These are phyloP conservation scores for Trachelipus rathkii DNA, from an alignment of 1,140 invertebrate genomes.

Conservation along the genomic window DNA sequence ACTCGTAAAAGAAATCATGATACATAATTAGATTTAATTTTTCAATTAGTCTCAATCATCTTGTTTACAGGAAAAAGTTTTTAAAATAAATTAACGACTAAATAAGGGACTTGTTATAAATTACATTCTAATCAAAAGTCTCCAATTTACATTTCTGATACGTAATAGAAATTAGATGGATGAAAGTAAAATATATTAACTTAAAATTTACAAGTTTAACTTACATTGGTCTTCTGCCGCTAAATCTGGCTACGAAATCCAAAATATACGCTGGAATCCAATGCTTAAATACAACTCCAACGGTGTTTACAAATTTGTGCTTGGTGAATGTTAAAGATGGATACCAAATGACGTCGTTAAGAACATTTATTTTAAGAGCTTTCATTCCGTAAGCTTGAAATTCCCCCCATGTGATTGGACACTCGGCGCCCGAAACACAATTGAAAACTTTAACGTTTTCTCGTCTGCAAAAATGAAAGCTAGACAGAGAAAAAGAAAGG, in stretches of 20 bases:
- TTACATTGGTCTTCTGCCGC: conserved; percentile 76
- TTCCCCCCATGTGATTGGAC: conserved; percentile 77
- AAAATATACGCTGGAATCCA: conserved; percentile 77
- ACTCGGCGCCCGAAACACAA: conserved; percentile 78
- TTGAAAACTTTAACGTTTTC: conserved; percentile 77
- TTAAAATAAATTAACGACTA: too few species aligned
- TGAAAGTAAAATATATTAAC: too few species aligned
- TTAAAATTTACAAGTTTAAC: conserved; percentile 47
- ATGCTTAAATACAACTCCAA: conserved; percentile 77
- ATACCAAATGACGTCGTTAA: conserved; percentile 77
- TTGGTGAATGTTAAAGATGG: conserved; percentile 70
- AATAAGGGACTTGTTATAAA: too few species aligned
- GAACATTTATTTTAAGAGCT: conserved; percentile 69
- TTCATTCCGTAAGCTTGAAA: conserved; percentile 63
- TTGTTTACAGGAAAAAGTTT: too few species aligned
- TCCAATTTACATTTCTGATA: too few species aligned
- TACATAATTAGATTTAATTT: too few species aligned
- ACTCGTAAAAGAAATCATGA: too few species aligned
- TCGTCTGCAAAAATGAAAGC: conserved; percentile 49
- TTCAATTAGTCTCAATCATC: too few species aligned
- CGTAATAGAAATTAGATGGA: too few species aligned
- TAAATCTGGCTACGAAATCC: conserved; percentile 64
- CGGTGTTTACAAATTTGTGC: conserved; percentile 64
- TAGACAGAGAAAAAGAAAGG: too few species aligned
- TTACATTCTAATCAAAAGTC: too few species aligned